phyloP scores from a whole-genome alignment of 2,888 invertebrate genomes.

The Eilema depressum region DNA sequence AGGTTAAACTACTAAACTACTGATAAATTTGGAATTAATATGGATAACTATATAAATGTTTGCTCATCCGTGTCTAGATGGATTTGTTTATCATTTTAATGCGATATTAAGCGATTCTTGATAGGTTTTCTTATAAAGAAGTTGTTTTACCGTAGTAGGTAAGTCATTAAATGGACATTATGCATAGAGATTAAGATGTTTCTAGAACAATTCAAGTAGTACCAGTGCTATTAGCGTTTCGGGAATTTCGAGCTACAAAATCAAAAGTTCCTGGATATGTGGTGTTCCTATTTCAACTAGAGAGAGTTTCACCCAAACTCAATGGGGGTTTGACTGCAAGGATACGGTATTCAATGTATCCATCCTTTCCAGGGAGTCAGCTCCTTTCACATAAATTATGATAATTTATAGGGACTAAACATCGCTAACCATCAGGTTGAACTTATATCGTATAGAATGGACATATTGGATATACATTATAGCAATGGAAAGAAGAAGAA shows the following conservation, averaged over 20 bases:
- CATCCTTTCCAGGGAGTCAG: too few relatives aligned
- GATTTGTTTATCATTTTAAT: conserved; percentile 3
- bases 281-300: background rate
- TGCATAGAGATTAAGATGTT: background rate
- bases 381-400: background rate
- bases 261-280: background rate
- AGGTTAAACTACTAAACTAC: background rate
- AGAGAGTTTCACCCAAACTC: background rate
- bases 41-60: background rate
- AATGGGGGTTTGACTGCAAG: background rate
- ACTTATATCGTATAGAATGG: background rate
- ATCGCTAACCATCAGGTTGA: background rate
- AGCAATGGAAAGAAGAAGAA: too few relatives aligned
- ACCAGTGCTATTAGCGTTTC: background rate
- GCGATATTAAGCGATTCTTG: background rate
- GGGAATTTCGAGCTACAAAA: background rate
- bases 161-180: background rate
- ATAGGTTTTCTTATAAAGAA: conserved; percentile 2
- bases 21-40: background rate
- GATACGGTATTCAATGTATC: background rate
- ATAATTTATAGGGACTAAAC: background rate
- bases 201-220: conserved; percentile 1
- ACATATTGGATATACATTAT: too few relatives aligned
- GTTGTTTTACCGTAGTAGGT: background rate
- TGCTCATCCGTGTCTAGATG: background rate